phyloP scores from a whole-genome alignment of 2,797 vertebrate species.

The Choloepus didactylus region DNA sequence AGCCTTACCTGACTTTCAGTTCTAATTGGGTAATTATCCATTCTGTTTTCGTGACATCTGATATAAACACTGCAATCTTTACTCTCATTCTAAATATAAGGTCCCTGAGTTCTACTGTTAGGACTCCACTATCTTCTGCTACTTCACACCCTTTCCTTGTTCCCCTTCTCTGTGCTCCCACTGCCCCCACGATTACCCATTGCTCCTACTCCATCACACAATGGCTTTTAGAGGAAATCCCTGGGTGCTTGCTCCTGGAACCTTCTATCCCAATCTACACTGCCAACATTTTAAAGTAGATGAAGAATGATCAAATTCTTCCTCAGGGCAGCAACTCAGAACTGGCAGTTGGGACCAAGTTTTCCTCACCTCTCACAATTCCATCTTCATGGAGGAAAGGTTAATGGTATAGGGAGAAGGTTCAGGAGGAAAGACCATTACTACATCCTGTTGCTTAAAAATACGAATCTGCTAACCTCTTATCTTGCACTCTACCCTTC shows the following conservation, averaged over 20 bases:
- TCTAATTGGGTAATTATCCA: neutral
- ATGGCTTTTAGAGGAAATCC: neutral
- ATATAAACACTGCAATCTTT: neutral
- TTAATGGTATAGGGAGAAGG: neutral
- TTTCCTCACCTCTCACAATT: neutral
- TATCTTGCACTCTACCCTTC: neutral
- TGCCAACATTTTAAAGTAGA: conserved; percentile 10
- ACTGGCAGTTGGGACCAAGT: neutral
- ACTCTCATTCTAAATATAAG: neutral
- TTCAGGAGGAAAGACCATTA: neutral
- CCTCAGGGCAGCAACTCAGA: neutral
- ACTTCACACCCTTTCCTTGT: neutral
- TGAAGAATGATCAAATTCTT: neutral
- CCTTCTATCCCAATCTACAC: neutral
- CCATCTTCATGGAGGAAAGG: neutral
- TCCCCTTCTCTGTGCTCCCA: neutral
- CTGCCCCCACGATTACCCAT: neutral
- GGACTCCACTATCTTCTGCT: neutral
- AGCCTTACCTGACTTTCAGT: neutral
- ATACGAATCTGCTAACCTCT: neutral
- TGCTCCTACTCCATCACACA: neutral
- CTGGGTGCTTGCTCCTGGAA: neutral
- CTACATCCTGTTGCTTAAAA: neutral
- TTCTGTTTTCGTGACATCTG: neutral
- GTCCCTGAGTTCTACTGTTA: neutral